Evolutionary conservation across 2,797 vertebrate genomes (phyloP).

Genomic region (Pseudomugil gertrudae): DNA sequence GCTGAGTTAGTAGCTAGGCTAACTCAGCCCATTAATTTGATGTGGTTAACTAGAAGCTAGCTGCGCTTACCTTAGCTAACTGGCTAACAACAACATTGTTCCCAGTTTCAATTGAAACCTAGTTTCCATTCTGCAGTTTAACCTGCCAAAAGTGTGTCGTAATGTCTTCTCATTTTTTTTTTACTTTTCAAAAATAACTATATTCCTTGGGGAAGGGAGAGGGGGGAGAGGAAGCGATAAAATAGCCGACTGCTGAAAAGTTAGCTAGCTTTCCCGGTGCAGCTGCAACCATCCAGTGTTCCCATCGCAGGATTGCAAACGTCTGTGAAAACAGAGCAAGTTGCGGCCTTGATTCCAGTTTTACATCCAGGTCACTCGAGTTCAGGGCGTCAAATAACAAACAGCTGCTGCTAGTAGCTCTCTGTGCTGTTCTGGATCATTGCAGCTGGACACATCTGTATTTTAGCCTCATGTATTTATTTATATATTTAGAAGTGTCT

Average conservation of each 20-base stretch:
- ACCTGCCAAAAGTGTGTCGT: not conserved
- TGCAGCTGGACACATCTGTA: slow-evolving; percentile 23
- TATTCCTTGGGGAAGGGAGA: not conserved
- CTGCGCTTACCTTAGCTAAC: slow-evolving; percentile 65
- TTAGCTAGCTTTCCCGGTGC: slow-evolving; percentile 54
- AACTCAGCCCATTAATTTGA: slow-evolving; percentile 74
- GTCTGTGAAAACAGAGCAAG: slow-evolving; percentile 60
- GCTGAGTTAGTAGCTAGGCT: slow-evolving; percentile 68
- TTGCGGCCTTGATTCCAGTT: slow-evolving; percentile 64
- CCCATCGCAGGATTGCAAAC: slow-evolving; percentile 41
- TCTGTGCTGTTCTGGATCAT: not conserved
- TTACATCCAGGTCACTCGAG: slow-evolving; percentile 76
- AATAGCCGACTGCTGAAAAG: slow-evolving; percentile 24
- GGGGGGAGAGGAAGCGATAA: not conserved
- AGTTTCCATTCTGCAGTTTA: slow-evolving; percentile 50
- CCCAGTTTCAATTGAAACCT: slow-evolving; percentile 32
- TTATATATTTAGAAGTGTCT: slow-evolving; percentile 42
- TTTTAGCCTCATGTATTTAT: slow-evolving; percentile 52
- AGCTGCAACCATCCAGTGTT: slow-evolving; percentile 45
- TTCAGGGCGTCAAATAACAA: slow-evolving; percentile 21
- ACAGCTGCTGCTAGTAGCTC: slow-evolving; percentile 8
- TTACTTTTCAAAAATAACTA: not conserved
- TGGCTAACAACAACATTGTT: slow-evolving; percentile 71
- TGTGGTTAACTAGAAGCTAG: slow-evolving; percentile 62
- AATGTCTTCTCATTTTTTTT: slow-evolving; percentile 14